Base-by-base conservation (phyloP, 2,797 vertebrate species). In the Psittacula echo region DNA sequence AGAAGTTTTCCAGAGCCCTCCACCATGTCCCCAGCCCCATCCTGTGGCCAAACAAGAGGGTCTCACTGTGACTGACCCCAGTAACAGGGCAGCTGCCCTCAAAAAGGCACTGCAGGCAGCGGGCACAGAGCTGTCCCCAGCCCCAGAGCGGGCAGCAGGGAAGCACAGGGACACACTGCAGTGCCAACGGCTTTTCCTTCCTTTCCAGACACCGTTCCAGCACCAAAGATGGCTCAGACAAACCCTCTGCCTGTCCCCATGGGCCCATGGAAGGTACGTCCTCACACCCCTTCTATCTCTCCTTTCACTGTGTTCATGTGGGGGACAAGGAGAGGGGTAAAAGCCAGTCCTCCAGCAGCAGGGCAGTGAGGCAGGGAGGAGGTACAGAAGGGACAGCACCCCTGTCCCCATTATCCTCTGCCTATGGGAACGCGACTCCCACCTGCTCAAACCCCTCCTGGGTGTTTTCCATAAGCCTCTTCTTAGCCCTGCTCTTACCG, bases 231-330 rank as follows among this genome's bases (percentile, higher is more conserved):
- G 99, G 98, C 99, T 98, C 98, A 99, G 97, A 99, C 98, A 96
- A 99, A 99, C 94, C 99, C 99, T 56, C 97, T 97, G 91, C 96
- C 97, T 78, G 98, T 97, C 95, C 98, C 98, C 92, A 83, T 98
- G 96, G 99, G 98, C 97, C 98, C 99, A 73, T 99, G 99, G 99
- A 99, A 99, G 99, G 99, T 99, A 98, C 0, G 96, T 96, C 66
- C 65, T 90, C 1, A 0, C 74, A 27, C 2, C 14, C 37, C 15
- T 30, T 26, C 29, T 61, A 6, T 70, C 80, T 89, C 0, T 2
- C 37, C 62, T 75, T 81, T 89, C 45, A 26, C 13, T 4, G 10
- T 13, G 56, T 15, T 75, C 45, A 67, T 68, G 74, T 54, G 26
- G 72, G 85, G 32, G 42, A 32, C 26, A 56, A 79, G 32, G 58